phyloP scores from a whole-genome alignment of 2,113 vertebrate genomes.

The Grammomys dolichurus region DNA sequence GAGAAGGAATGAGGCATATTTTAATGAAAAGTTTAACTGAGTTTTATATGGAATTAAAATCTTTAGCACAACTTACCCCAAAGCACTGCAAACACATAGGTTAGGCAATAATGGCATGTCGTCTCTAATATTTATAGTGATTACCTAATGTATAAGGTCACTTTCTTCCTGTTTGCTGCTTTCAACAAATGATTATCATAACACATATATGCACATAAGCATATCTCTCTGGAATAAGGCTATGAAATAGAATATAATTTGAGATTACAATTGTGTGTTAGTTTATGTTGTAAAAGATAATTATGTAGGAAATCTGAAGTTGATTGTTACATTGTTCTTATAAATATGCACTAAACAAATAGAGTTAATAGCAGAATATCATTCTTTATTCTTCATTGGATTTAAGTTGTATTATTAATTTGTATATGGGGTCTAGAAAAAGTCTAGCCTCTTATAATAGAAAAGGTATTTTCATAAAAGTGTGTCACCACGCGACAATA shows the following conservation, averaged over 20 bases:
- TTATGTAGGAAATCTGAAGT: neutral
- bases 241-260: neutral
- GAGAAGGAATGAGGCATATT: neutral
- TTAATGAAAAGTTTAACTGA: neutral
- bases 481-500: too few relatives aligned
- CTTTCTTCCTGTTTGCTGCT: neutral
- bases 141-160: neutral
- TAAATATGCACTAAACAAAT: neutral
- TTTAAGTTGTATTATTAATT: neutral
- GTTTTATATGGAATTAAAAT: neutral
- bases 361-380: neutral
- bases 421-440: neutral
- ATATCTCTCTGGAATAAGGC: neutral
- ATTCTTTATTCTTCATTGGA: neutral
- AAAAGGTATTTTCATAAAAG: neutral
- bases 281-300: neutral
- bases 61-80: neutral
- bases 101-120: neutral
- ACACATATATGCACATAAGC: neutral
- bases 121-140: neutral
- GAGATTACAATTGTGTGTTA: neutral
- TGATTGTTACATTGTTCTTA: neutral
- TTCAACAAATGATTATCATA: neutral
- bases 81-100: neutral
- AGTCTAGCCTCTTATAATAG: neutral